Base-by-base conservation (phyloP, 2,888 invertebrate species). In the Buathra laborator region DNA sequence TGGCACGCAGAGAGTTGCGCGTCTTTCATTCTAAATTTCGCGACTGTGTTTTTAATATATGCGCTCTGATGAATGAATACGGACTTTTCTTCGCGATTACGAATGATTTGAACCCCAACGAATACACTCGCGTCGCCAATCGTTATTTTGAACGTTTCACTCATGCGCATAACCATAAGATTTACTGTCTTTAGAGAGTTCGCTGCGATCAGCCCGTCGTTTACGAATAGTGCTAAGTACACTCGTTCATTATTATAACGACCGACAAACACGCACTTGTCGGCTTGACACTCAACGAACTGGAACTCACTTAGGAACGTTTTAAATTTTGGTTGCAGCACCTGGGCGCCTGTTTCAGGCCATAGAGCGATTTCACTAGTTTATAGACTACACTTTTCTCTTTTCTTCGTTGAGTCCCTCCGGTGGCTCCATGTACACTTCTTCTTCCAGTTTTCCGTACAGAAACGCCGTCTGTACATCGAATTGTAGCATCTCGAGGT, bases 401-500 rank as follows among this genome's bases (percentile, higher is more conserved):
- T n/a, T n/a, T n/a, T n/a, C n/a, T n/a, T n/a, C 46, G 5, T 59
- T 2, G 46, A 81, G 71, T 14, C 80, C 77, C 62, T 83, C 74
- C 12, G 82, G 81, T 12, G 71, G 10, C 37, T 86, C 78, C 85
- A 88, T 88, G 48, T 71, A 86, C 3, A 87, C 64, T 0, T 72
- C 62, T 53, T 87, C 87, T 14, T 84, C 59, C 5, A 89, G 78
- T 9, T 81, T 37, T 5, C 87, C 88, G 51, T 87, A 83, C 0
- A 88, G 67, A 53, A 87, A n/a, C n/a, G n/a, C n/a, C n/a, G n/a
- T n/a, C n/a, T n/a, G n/a, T n/a, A n/a, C n/a, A n/a, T n/a, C n/a
- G 64, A 86, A 87, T 46, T 87, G 88, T 0, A 48, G 9, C 32
- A 87, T 12, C 32, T 87, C 81, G 7, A 88, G 81, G 62, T 87